Conservation (phyloP, 1,140 invertebrate genomes). For the Aleiodes sp. region DNA sequence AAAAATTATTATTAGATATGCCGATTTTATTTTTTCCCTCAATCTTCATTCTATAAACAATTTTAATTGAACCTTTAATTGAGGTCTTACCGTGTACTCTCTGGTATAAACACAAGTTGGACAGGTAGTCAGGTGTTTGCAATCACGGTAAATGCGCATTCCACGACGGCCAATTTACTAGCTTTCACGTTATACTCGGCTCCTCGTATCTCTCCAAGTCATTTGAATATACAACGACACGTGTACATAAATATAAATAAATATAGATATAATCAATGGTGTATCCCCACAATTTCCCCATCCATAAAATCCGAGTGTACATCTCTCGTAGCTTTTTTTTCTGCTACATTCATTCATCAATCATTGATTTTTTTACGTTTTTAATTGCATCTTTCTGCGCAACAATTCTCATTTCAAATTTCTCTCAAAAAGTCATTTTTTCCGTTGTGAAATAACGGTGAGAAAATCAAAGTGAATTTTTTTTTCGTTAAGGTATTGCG, state of each 20-base stretch:
- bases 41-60: background rate
- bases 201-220: slow-evolving; percentile 18
- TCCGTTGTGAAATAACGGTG: too few species aligned
- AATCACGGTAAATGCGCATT: slow-evolving; percentile 56
- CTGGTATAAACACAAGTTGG: background rate
- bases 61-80: background rate
- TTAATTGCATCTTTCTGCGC: too few species aligned
- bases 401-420: too few species aligned
- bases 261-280: background rate
- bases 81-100: background rate
- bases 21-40: slow-evolving; percentile 36
- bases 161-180: slow-evolving; percentile 53
- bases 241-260: background rate
- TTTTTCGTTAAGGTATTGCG: too few species aligned
- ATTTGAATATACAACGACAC: slow-evolving; percentile 28
- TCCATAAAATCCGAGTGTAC: background rate
- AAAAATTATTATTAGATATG: too few species aligned
- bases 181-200: slow-evolving; percentile 52
- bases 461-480: too few species aligned
- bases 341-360: background rate
- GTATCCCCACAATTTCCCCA: slow-evolving; percentile 1
- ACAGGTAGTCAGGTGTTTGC: slow-evolving; percentile 49
- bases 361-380: too few species aligned
- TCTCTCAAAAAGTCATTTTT: too few species aligned
- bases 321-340: background rate